phyloP scores from a whole-genome alignment of 2,888 invertebrate genomes.

The Drosophila paranaensis region DNA sequence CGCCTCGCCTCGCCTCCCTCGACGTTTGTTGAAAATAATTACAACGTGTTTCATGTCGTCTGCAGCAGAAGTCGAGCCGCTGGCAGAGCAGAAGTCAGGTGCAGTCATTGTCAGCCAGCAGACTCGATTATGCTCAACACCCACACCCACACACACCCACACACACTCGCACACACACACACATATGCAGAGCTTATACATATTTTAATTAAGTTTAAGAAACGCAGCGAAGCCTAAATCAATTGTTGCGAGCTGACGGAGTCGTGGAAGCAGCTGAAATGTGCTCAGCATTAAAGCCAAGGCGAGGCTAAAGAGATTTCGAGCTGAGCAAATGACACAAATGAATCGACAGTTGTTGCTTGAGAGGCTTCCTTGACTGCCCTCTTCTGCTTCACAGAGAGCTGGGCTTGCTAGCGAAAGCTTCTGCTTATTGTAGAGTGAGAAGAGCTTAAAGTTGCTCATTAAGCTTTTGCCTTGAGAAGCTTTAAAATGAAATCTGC shows the following conservation, averaged over 20 bases:
- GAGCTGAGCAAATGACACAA: not conserved
- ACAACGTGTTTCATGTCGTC: slow-evolving; percentile 44
- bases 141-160: not conserved
- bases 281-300: not conserved
- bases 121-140: slow-evolving; percentile 19
- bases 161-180: not conserved
- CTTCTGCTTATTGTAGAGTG: too few species aligned
- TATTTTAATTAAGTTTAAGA: slow-evolving; percentile 65
- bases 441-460: too few species aligned
- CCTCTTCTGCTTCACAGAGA: too few species aligned
- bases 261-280: not conserved
- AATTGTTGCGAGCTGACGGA: not conserved
- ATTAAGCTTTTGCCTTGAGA: too few species aligned
- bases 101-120: slow-evolving; percentile 28
- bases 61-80: slow-evolving; percentile 20
- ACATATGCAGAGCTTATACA: not conserved
- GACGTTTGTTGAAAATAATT: slow-evolving; percentile 46
- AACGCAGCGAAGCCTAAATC: slow-evolving; percentile 14
- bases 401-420: too few species aligned
- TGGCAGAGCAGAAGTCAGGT: slow-evolving; percentile 2
- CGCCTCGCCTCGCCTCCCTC: not conserved
- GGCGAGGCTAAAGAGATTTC: not conserved
- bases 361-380: not conserved
- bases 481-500: too few species aligned
- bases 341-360: not conserved